phyloP scores from a whole-genome alignment of 2,888 invertebrate species.

The Bellardia bayeri region DNA sequence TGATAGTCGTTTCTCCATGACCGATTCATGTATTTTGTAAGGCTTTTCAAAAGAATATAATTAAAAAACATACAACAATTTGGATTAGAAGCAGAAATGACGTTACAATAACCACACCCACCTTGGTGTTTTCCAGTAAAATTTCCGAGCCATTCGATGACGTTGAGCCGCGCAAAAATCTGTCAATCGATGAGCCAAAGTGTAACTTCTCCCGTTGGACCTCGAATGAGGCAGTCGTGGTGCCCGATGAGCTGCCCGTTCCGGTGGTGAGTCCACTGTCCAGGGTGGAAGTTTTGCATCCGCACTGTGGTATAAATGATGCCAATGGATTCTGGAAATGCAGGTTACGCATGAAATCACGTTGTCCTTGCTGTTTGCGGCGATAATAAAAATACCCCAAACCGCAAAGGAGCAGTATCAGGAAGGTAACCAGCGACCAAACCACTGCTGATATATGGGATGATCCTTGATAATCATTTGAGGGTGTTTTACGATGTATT shows the following conservation, averaged over 20 bases:
- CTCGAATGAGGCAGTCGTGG: slow-evolving; percentile 74
- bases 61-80: slow-evolving; percentile 12
- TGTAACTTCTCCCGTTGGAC: slow-evolving; percentile 75
- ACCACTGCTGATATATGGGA: slow-evolving; percentile 69
- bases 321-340: slow-evolving; percentile 84
- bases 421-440: slow-evolving; percentile 70
- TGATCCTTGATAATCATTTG: slow-evolving; percentile 14
- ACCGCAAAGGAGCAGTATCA: slow-evolving; percentile 71
- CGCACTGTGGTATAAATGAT: slow-evolving; percentile 71
- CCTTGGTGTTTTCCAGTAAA: slow-evolving; percentile 78
- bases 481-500: not conserved
- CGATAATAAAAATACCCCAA: slow-evolving; percentile 81
- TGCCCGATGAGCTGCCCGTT: slow-evolving; percentile 63
- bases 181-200: slow-evolving; percentile 78
- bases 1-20: slow-evolving; percentile 40
- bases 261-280: slow-evolving; percentile 66
- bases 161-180: slow-evolving; percentile 76
- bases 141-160: slow-evolving; percentile 77
- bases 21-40: slow-evolving; percentile 76
- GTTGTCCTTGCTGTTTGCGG: slow-evolving; percentile 84
- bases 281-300: slow-evolving; percentile 57
- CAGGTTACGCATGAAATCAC: slow-evolving; percentile 84
- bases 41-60: slow-evolving; percentile 69
- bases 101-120: slow-evolving; percentile 65
- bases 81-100: not conserved